Conservation (phyloP, 1,140 invertebrate genomes). For the Procambarus clarkii region DNA sequence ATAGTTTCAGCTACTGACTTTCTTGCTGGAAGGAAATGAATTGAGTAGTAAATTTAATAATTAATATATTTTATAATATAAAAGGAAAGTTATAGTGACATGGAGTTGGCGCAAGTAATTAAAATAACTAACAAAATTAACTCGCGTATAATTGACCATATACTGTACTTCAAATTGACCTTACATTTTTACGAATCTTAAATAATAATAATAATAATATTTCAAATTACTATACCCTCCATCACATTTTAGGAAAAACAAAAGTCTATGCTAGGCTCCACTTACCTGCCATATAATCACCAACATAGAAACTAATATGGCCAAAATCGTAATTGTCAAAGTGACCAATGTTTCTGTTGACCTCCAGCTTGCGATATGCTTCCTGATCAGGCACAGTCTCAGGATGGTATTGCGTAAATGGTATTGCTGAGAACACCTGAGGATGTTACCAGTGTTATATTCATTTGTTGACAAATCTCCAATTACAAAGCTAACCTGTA, state of each 20-base stretch:
- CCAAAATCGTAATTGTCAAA: constrained; percentile 54
- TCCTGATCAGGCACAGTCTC: constrained; percentile 19
- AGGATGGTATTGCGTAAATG: constrained; percentile 57
- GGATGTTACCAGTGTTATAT: not conserved
- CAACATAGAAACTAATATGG: constrained; percentile 56
- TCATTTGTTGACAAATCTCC: not conserved
- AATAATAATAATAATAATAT: too few relatives aligned
- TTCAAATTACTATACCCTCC: too few relatives aligned
- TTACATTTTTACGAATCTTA: too few relatives aligned
- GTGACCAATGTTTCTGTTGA: constrained; percentile 48
- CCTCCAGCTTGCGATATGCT: constrained; percentile 31
- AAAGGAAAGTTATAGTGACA: too few relatives aligned
- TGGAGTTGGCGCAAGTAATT: too few relatives aligned
- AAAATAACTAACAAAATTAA: too few relatives aligned
- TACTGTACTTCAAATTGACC: too few relatives aligned
- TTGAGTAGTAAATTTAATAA: too few relatives aligned
- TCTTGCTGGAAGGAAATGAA: constrained; percentile 18
- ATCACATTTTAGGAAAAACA: too few relatives aligned
- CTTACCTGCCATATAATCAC: constrained; percentile 43
- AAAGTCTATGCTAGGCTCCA: not conserved
- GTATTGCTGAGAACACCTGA: constrained; percentile 53
- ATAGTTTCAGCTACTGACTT: constrained; percentile 40
- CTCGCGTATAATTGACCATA: too few relatives aligned
- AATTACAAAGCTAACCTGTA: not conserved
- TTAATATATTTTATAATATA: too few relatives aligned